Evolutionary conservation across 2,113 vertebrate genomes (phyloP).

Genomic region (Mola mola): DNA sequence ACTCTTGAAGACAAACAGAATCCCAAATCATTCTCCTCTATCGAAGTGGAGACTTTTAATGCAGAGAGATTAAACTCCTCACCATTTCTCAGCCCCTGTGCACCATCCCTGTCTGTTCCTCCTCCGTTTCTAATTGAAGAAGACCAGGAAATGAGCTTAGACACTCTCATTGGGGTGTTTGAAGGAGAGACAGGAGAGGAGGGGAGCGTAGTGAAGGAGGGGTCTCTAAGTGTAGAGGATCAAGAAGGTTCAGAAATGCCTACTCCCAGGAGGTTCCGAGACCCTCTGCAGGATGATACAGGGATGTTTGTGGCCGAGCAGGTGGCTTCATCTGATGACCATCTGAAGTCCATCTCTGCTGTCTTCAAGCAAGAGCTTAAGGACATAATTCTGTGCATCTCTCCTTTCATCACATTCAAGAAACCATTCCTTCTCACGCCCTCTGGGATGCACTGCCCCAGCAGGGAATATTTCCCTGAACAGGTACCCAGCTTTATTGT

Average conservation of each 20-base stretch:
- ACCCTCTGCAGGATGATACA: conserved; percentile 96
- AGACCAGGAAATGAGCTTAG: conserved; percentile 69
- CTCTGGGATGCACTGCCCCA: conserved; percentile 90
- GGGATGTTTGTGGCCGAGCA: conserved; percentile 91
- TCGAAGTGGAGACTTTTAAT: conserved; percentile 26
- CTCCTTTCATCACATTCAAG: conserved; percentile 91
- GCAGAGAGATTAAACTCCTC: conserved; percentile 60
- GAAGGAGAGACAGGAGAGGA: conserved; percentile 29
- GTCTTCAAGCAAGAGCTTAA: conserved; percentile 95
- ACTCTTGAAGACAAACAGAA: conserved; percentile 24
- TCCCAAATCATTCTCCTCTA: conserved; percentile 6
- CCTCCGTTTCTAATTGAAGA: conserved; percentile 82
- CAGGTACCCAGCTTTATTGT: conserved; percentile 67
- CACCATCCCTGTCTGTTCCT: conserved; percentile 61
- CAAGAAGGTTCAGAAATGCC: conserved; percentile 79
- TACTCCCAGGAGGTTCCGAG: conserved; percentile 87
- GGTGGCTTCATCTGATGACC: conserved; percentile 90
- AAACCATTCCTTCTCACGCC: conserved; percentile 92
- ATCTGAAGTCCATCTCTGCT: conserved; percentile 88
- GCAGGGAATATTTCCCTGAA: conserved; percentile 95
- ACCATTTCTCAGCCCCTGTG: conserved; percentile 42
- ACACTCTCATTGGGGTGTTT: conserved; percentile 25
- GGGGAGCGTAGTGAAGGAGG: conserved; percentile 53
- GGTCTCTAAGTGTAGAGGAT: conserved; percentile 57
- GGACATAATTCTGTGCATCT: conserved; percentile 95